Evolutionary conservation across 2,113 vertebrate genomes (phyloP).

Genomic region (Anoura caudifer): DNA sequence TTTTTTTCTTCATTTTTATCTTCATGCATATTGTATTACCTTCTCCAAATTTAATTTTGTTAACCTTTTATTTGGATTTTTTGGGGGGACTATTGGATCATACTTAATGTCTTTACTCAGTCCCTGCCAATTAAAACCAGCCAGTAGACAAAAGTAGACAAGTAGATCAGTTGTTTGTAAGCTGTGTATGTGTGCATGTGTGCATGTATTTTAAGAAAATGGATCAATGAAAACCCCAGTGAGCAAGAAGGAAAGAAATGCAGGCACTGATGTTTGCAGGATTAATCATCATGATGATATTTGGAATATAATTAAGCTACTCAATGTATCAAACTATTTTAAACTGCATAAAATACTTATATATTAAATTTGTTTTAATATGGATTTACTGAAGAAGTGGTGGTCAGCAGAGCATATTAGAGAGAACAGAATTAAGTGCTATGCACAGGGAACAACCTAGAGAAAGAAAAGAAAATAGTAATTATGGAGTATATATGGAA

Average conservation of each 20-base stretch:
- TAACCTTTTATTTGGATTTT: neutral
- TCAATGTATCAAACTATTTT: neutral
- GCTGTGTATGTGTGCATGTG: neutral
- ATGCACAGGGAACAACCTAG: neutral
- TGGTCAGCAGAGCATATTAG: neutral
- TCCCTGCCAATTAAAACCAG: neutral
- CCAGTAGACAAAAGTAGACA: neutral
- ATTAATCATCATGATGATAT: neutral
- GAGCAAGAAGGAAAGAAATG: neutral
- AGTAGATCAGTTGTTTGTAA: neutral
- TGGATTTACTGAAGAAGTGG: neutral
- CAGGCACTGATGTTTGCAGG: neutral
- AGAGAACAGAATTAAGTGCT: neutral
- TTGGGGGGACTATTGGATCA: neutral
- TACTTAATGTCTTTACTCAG: neutral
- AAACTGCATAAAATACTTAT: neutral
- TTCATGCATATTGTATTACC: neutral
- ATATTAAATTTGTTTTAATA: neutral
- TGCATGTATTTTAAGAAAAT: neutral
- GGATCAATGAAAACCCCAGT: neutral
- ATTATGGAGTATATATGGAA: neutral
- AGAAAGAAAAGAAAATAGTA: neutral
- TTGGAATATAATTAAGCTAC: neutral
- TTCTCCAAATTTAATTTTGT: conserved; percentile 31
- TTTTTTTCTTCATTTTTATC: neutral